Evolutionary conservation across 2,113 vertebrate species (phyloP).

Genomic region (Caloenas nicobarica): DNA sequence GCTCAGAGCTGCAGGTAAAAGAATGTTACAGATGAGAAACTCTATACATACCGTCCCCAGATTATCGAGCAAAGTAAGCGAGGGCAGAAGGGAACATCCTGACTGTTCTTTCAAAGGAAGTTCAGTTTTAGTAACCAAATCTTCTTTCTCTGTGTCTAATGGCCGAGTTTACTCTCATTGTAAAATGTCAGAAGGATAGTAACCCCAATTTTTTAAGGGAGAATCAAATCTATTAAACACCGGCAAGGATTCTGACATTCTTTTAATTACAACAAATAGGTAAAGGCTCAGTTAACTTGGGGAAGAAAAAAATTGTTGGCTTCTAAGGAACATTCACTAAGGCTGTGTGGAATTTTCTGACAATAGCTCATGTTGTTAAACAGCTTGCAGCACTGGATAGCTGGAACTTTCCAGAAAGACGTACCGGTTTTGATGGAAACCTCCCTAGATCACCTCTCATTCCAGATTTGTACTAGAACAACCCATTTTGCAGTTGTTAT

Average conservation of each 20-base stretch:
- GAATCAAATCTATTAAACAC: not conserved
- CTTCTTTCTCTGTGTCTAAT: not conserved
- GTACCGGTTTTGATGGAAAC: not conserved
- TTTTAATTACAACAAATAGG: not conserved
- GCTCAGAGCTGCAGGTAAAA: not conserved
- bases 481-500: not conserved
- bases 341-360: not conserved
- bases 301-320: not conserved
- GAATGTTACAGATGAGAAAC: not conserved
- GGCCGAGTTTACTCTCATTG: not conserved
- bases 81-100: not conserved
- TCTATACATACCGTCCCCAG: not conserved
- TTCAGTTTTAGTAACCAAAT: not conserved
- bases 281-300: not conserved
- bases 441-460: not conserved
- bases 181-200: not conserved
- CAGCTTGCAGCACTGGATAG: not conserved
- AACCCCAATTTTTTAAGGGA: not conserved
- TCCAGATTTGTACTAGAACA: not conserved
- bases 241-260: not conserved
- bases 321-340: not conserved
- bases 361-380: not conserved
- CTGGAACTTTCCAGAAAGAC: not conserved
- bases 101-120: not conserved
- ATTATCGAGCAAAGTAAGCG: not conserved